Percentiles rank a stretch among this genome's conserved stretches.
Conservation (phyloP, 2,888 invertebrate genomes). For the Drosophila seclusa region DNA sequence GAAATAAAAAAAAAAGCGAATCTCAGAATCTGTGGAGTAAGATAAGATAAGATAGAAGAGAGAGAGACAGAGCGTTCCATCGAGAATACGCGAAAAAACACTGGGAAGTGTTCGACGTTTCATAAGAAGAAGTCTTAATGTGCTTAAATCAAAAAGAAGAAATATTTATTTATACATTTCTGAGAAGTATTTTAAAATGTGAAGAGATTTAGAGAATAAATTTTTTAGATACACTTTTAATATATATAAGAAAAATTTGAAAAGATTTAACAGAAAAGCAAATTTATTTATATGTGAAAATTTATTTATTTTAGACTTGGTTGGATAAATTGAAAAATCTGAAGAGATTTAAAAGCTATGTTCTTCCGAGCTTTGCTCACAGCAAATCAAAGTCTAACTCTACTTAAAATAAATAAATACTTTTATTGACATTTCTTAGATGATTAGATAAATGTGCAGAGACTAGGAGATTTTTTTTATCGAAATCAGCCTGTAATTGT, state of each 20-base stretch:
- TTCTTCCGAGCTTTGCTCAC: too few relatives aligned
- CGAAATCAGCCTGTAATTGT: slow-evolving; percentile 32
- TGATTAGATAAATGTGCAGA: not conserved
- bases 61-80: not conserved
- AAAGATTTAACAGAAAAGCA: too few relatives aligned
- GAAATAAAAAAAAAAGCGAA: not conserved
- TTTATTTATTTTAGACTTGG: too few relatives aligned
- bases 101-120: not conserved
- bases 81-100: not conserved
- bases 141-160: too few relatives aligned
- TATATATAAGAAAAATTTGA: too few relatives aligned
- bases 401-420: not conserved
- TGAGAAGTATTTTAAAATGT: not conserved
- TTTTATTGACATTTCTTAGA: not conserved
- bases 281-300: too few relatives aligned
- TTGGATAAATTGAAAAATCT: too few relatives aligned
- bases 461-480: not conserved
- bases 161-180: too few relatives aligned
- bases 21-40: not conserved
- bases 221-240: not conserved
- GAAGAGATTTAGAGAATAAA: not conserved
- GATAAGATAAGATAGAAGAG: not conserved
- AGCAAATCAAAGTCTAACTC: not conserved
- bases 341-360: too few relatives aligned
- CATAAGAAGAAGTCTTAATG: not conserved